Evolutionary conservation across 1,140 invertebrate species (phyloP).

Genomic region (Leucophenga varia): DNA sequence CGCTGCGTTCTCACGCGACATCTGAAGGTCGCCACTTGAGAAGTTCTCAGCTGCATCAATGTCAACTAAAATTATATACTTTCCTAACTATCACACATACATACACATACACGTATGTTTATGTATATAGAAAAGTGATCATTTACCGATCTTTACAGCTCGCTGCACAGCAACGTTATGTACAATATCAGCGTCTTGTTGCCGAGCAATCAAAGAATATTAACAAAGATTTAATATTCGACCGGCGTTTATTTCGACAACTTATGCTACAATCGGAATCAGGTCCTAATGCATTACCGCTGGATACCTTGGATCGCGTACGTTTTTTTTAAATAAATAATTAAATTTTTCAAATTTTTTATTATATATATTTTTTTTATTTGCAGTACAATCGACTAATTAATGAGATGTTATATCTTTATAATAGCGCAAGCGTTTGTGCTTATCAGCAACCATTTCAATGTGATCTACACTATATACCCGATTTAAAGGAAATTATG

Average conservation of each 20-base stretch:
- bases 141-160: slow-evolving; percentile 19
- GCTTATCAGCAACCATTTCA: slow-evolving; percentile 79
- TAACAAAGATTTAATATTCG: slow-evolving; percentile 66
- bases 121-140: too few relatives aligned
- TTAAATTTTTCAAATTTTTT: background rate
- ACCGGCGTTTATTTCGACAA: slow-evolving; percentile 71
- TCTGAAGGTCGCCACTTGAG: too few relatives aligned
- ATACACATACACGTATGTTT: too few relatives aligned
- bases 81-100: too few relatives aligned
- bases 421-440: slow-evolving; percentile 83
- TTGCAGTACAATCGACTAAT: slow-evolving; percentile 81
- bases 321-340: slow-evolving; percentile 27
- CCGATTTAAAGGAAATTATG: slow-evolving; percentile 70
- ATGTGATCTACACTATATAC: slow-evolving; percentile 79
- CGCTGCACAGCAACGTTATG: slow-evolving; percentile 69
- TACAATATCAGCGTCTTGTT: slow-evolving; percentile 75
- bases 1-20: too few relatives aligned
- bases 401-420: slow-evolving; percentile 85
- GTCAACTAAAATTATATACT: too few relatives aligned
- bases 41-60: too few relatives aligned
- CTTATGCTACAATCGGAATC: slow-evolving; percentile 76
- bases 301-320: slow-evolving; percentile 82
- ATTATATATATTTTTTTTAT: background rate
- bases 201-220: slow-evolving; percentile 71
- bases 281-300: slow-evolving; percentile 79